phyloP scores from a whole-genome alignment of 2,113 vertebrate species.

The Nipponia nippon region DNA sequence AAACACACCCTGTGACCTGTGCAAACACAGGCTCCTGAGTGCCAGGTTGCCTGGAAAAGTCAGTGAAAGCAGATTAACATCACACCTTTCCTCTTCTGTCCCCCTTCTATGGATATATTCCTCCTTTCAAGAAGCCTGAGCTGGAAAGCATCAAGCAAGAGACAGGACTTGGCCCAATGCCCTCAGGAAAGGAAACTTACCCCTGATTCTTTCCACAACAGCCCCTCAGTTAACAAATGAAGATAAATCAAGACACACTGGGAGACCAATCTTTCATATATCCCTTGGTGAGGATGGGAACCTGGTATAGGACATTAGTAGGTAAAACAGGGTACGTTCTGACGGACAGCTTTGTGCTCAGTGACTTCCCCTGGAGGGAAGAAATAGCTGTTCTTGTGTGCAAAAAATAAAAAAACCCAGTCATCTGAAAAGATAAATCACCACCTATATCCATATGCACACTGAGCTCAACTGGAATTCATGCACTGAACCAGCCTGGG shows the following conservation, averaged over 20 bases:
- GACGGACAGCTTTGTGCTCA: background rate
- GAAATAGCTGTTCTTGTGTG: background rate
- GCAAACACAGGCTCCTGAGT: background rate
- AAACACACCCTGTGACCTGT: background rate
- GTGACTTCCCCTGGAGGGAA: background rate
- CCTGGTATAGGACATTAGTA: background rate
- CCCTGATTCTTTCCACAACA: background rate
- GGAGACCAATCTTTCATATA: background rate
- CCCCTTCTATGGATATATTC: background rate
- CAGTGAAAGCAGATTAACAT: background rate
- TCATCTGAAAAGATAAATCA: background rate
- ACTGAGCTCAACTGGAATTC: background rate
- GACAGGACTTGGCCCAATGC: background rate
- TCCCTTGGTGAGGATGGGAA: background rate
- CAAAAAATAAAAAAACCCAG: background rate
- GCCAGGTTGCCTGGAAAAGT: background rate
- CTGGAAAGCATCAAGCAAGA: constrained; percentile 1
- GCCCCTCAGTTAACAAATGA: constrained; percentile 34
- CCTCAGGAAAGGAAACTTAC: constrained; percentile 19
- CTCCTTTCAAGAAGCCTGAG: background rate
- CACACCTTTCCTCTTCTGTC: background rate
- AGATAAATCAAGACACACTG: background rate
- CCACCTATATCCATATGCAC: background rate
- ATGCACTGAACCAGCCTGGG: background rate
- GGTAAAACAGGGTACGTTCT: background rate